phyloP scores from a whole-genome alignment of 2,113 vertebrate genomes.

The Rhineura floridana region DNA sequence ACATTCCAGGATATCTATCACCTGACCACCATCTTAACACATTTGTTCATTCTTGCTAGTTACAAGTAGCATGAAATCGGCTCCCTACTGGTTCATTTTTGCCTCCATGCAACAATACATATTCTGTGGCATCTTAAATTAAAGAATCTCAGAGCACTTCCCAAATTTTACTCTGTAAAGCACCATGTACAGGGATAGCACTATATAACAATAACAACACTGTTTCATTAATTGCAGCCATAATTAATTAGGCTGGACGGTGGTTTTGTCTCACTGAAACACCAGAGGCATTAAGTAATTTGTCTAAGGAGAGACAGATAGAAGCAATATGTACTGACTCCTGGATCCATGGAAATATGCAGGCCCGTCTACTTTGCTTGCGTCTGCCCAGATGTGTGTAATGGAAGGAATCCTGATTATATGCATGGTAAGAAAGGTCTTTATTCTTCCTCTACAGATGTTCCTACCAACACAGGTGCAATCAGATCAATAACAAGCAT shows the following conservation, averaged over 20 bases:
- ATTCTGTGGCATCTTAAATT: not conserved
- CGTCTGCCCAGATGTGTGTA: not conserved
- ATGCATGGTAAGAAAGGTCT: not conserved
- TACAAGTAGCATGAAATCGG: not conserved
- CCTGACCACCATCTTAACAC: not conserved
- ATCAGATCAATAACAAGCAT: not conserved
- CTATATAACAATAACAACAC: not conserved
- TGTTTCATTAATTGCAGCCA: slow-evolving; percentile 5
- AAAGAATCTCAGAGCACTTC: not conserved
- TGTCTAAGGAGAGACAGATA: slow-evolving; percentile 7
- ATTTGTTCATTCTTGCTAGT: not conserved
- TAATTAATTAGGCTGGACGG: slow-evolving; percentile 13
- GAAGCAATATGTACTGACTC: fast-evolving
- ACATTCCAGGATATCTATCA: not conserved
- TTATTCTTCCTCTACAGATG: not conserved
- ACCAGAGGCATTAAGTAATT: slow-evolving; percentile 2
- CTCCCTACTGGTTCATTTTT: not conserved
- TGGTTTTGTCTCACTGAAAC: not conserved
- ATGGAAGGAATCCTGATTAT: fast-evolving
- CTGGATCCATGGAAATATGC: not conserved
- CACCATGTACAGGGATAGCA: not conserved
- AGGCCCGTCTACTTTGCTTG: not conserved
- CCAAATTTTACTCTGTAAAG: not conserved
- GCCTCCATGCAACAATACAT: not conserved
- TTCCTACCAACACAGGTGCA: not conserved